A percentile compares a stretch with the other conserved stretches of the same genome.
Evolutionary conservation across 2,113 vertebrate genomes (phyloP).

Genomic region (Paraplagusia blochii): DNA sequence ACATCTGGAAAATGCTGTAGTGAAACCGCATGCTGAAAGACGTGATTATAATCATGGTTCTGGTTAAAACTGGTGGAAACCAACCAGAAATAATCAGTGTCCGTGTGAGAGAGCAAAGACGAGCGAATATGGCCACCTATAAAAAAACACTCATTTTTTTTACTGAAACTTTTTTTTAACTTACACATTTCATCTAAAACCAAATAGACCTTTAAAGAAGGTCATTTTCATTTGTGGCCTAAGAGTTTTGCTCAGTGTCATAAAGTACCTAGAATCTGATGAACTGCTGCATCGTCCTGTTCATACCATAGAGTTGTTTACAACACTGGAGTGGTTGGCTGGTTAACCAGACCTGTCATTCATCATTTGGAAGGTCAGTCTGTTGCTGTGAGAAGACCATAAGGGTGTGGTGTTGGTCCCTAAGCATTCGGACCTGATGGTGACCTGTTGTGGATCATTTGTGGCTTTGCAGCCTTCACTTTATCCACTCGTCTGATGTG

Average conservation of each 20-base stretch:
- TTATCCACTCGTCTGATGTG: background rate
- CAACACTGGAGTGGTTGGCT: background rate
- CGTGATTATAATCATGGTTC: constrained; percentile 17
- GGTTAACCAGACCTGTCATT: constrained; percentile 11
- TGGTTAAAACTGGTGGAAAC: constrained; percentile 25
- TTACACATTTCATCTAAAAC: no score
- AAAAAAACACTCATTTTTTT: no score
- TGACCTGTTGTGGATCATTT: constrained; percentile 1
- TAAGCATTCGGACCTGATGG: background rate
- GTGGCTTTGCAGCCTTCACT: background rate
- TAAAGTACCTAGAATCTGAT: background rate
- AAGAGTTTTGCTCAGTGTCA: background rate
- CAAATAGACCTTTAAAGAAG: no score
- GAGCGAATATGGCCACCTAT: no score
- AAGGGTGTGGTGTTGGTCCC: background rate
- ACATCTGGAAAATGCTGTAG: constrained; percentile 44
- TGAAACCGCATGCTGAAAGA: constrained; percentile 28
- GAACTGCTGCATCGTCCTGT: background rate
- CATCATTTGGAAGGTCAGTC: background rate
- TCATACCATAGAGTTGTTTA: background rate
- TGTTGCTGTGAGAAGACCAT: background rate
- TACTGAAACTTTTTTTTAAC: no score
- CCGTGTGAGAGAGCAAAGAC: no score
- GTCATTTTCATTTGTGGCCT: no score
- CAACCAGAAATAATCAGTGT: constrained; percentile 12